Evolutionary conservation across 2,113 vertebrate genomes (phyloP), one percentile per base, ranked within the genome.

Genomic region (Hyperopisus bebe): DNA sequence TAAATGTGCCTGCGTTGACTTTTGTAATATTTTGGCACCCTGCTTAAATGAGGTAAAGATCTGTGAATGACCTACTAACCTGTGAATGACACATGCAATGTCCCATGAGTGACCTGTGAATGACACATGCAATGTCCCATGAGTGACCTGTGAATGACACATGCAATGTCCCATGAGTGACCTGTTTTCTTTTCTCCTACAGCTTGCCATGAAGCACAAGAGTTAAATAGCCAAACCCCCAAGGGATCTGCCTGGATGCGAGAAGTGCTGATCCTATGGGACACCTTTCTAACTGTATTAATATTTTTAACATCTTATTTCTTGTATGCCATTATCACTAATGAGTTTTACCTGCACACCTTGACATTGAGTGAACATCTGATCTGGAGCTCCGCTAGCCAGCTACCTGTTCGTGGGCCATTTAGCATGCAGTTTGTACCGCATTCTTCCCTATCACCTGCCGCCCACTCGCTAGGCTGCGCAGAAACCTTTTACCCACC

Each of bases 121-220:
- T 39, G 39, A 39, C 13, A 24, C 39, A 58, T n/a, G 47, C 24
- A 39, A 13, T 13, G 82, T 74, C 89, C 27, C 66, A 88, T 93
- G 8, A 0, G 35, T 80, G 35, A 42, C 11, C 17, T 21, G 77
- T 15, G 35, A 80, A 42, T 80, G 35, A 77, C 35, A 39, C 31
- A 42, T 27, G 27, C 51, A 39, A 27, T 13, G 82, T 74, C 88
- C 31, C 66, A 85, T 93, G 9, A 0, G 42, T 89, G 90, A 48
- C 90, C 88, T 90, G 0, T 91, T 48, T 90, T 31, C 90, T 80
- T 50, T 85, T 91, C 94, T 91, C 90, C 93, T 96, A 92, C 97
- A 99, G 98, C 97, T 99, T 90, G 98, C 98, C 93, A 99, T 99
- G 98, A 99, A 99, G 96, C 98, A 99, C 96, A 99, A 99, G 94